Evolutionary conservation across 2,797 vertebrate species (phyloP).

Genomic region (Helicolenus hilgendorfi): DNA sequence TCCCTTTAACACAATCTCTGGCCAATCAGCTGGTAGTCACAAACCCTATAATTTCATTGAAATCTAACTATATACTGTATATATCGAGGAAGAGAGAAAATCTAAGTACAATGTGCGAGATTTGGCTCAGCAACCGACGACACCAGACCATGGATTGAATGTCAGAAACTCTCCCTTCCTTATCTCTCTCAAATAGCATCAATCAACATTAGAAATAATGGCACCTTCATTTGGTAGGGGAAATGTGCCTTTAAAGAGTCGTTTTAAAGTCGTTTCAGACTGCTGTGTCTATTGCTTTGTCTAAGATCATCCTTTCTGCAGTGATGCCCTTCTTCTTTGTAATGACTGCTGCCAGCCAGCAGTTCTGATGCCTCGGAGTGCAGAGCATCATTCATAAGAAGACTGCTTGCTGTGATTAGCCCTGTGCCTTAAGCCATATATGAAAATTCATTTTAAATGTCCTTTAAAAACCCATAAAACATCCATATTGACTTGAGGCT

Average conservation of each 20-base stretch:
- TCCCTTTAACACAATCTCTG: background rate
- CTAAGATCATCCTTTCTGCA: slow-evolving; percentile 56
- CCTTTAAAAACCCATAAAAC: slow-evolving; percentile 87
- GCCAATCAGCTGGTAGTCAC: background rate
- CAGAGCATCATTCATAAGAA: slow-evolving; percentile 75
- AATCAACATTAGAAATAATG: slow-evolving; percentile 71
- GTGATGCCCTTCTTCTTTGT: slow-evolving; percentile 57
- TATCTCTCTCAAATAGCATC: slow-evolving; percentile 65
- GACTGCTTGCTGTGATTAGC: slow-evolving; percentile 81
- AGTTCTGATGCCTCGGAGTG: slow-evolving; percentile 59
- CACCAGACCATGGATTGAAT: slow-evolving; percentile 28
- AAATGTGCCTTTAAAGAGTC: slow-evolving; percentile 66
- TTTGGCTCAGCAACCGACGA: slow-evolving; percentile 18
- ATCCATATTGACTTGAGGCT: slow-evolving; percentile 85
- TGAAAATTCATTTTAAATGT: slow-evolving; percentile 87
- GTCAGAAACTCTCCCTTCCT: slow-evolving; percentile 32
- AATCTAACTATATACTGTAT: background rate
- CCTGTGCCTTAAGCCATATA: slow-evolving; percentile 83
- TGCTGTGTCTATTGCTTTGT: slow-evolving; percentile 65
- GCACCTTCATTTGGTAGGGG: slow-evolving; percentile 53
- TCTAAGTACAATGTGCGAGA: background rate
- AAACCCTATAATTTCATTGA: background rate
- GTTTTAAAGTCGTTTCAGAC: slow-evolving; percentile 42
- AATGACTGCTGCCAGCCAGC: slow-evolving; percentile 72
- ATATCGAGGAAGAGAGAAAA: background rate